Conservation (phyloP, 2,797 vertebrate species). For the Antrozous pallidus region DNA sequence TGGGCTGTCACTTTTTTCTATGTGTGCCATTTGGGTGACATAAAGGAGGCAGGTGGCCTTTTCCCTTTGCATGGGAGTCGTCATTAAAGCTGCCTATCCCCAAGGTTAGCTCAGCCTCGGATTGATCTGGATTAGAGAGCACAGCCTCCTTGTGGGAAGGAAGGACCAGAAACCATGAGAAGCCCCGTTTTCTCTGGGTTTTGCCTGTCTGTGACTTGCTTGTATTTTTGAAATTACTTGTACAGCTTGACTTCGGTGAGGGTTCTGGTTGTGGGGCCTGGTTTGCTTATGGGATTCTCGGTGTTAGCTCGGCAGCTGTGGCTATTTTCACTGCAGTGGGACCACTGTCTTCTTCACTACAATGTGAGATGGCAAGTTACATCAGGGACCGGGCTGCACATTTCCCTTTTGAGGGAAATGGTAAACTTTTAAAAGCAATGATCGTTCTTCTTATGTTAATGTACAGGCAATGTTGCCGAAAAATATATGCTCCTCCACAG, state of each 20-base stretch:
- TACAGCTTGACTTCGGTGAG: neutral
- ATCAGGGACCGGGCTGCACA: neutral
- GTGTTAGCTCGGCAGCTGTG: neutral
- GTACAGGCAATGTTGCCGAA: neutral
- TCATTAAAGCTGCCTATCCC: neutral
- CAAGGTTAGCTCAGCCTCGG: neutral
- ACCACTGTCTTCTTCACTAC: neutral
- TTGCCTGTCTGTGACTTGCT: neutral
- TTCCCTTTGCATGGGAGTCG: neutral
- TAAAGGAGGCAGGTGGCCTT: neutral
- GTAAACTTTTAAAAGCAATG: constrained; percentile 12
- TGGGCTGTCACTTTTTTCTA: neutral
- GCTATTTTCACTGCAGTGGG: neutral
- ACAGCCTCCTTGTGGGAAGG: neutral
- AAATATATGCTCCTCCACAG: neutral
- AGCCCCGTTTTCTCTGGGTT: neutral
- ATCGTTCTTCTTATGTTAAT: constrained; percentile 9
- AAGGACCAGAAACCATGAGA: neutral
- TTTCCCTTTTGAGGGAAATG: neutral
- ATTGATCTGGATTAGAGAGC: neutral
- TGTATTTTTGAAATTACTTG: neutral
- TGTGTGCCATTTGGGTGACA: neutral
- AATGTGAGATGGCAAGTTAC: neutral
- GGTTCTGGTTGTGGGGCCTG: neutral
- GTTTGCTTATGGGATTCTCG: neutral